A percentile compares a stretch with the other conserved stretches of the same genome.
These are phyloP conservation scores for Lonchura striata DNA, from an alignment of 2,113 vertebrate species.

Conservation along the genomic window DNA sequence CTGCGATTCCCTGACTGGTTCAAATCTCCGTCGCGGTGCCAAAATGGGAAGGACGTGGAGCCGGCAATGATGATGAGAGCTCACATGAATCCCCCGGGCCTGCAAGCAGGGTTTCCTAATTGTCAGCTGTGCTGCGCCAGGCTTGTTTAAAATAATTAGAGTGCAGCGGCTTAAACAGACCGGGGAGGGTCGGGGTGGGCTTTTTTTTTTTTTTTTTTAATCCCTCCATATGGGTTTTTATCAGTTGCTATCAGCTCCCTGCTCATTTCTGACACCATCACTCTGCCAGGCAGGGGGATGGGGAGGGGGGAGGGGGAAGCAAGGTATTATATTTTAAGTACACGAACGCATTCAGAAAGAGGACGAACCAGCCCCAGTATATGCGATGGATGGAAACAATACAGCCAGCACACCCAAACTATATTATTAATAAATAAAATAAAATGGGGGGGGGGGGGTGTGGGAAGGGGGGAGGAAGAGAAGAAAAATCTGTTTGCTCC, in stretches of 20 bases:
- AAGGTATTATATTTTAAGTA: slow-evolving; percentile 71
- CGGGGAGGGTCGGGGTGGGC: neutral
- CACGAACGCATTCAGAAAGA: slow-evolving; percentile 46
- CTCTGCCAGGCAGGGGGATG: slow-evolving; percentile 61
- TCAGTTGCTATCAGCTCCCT: slow-evolving; percentile 72
- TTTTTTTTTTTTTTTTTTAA: neutral
- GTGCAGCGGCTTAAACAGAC: slow-evolving; percentile 58
- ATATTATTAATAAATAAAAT: neutral
- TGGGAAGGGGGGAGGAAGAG: too few relatives aligned
- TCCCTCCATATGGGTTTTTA: slow-evolving; percentile 68
- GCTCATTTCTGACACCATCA: slow-evolving; percentile 72
- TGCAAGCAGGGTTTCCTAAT: slow-evolving; percentile 75
- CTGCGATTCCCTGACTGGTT: slow-evolving; percentile 58
- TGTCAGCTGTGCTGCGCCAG: slow-evolving; percentile 75
- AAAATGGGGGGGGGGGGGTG: neutral
- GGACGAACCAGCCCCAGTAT: slow-evolving; percentile 7
- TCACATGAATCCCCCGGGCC: slow-evolving; percentile 71
- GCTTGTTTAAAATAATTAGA: slow-evolving; percentile 85
- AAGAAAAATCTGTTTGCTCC: neutral
- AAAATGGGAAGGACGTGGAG: slow-evolving; percentile 64
- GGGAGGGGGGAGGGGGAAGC: neutral
- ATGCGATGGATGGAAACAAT: slow-evolving; percentile 60
- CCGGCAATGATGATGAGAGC: slow-evolving; percentile 66
- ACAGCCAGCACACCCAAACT: slow-evolving; percentile 48
- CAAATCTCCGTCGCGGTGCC: slow-evolving; percentile 39